These are phyloP conservation scores for Bombylius major DNA, from an alignment of 2,888 invertebrate genomes.

Conservation along the genomic window DNA sequence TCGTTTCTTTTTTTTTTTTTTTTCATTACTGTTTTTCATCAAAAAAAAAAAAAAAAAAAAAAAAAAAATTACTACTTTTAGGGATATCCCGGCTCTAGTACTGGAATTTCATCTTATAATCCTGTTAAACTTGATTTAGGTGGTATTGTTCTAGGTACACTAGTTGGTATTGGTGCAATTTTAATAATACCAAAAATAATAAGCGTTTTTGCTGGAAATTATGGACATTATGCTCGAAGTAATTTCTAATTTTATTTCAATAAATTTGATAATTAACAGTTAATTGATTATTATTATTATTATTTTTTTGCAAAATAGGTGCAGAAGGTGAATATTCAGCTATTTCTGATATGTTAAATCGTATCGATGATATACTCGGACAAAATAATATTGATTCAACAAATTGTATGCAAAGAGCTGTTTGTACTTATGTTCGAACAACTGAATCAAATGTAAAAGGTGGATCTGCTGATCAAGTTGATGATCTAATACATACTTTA, in stretches of 20 bases:
- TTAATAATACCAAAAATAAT: slow-evolving; percentile 67
- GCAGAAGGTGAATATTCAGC: slow-evolving; percentile 45
- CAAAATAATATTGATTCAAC: slow-evolving; percentile 60
- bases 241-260: slow-evolving; percentile 7
- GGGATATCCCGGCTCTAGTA: slow-evolving; percentile 34
- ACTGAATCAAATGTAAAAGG: slow-evolving; percentile 50
- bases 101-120: slow-evolving; percentile 48
- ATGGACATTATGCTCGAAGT: slow-evolving; percentile 58
- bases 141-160: slow-evolving; percentile 65
- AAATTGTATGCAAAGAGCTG: slow-evolving; percentile 55
- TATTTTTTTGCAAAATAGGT: slow-evolving; percentile 32
- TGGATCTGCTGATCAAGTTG: slow-evolving; percentile 51
- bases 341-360: slow-evolving; percentile 49
- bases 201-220: slow-evolving; percentile 54
- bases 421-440: slow-evolving; percentile 59
- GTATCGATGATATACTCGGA: slow-evolving; percentile 51
- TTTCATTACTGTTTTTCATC: not conserved
- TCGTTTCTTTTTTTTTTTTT: not conserved
- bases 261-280: not conserved
- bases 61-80: slow-evolving; percentile 8
- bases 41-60: not conserved
- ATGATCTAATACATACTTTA: slow-evolving; percentile 47
- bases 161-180: slow-evolving; percentile 69
- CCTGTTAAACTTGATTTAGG: slow-evolving; percentile 72
- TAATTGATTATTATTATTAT: not conserved